phyloP scores from a whole-genome alignment of 2,888 invertebrate genomes.

The Allacma fusca region DNA sequence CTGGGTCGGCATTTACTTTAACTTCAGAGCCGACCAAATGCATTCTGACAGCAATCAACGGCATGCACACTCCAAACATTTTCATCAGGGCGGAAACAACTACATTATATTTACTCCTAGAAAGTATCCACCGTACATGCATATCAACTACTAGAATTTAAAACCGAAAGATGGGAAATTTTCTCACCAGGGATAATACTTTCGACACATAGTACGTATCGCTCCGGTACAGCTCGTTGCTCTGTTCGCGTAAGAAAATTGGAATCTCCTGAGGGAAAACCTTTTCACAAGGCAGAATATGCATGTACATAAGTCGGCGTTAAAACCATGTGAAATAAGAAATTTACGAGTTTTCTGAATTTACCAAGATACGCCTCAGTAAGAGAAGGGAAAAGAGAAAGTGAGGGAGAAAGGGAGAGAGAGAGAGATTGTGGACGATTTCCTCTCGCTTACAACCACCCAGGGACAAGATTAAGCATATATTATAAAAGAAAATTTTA shows the following conservation, averaged over 20 bases:
- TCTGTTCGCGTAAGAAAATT: slow-evolving; percentile 85
- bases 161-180: not conserved
- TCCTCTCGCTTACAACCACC: slow-evolving; percentile 16
- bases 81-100: not conserved
- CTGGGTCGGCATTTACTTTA: not conserved
- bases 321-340: not conserved
- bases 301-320: not conserved
- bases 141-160: not conserved
- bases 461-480: slow-evolving; percentile 26
- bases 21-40: not conserved
- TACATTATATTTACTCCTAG: not conserved
- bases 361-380: slow-evolving; percentile 16
- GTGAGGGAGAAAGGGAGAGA: slow-evolving; percentile 20
- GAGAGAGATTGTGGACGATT: slow-evolving; percentile 17
- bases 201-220: slow-evolving; percentile 91
- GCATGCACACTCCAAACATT: not conserved
- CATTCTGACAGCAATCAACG: slow-evolving; percentile 8
- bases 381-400: not conserved
- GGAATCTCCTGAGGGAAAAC: slow-evolving; percentile 90
- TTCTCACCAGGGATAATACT: slow-evolving; percentile 72
- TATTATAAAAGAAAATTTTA: slow-evolving; percentile 32
- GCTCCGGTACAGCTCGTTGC: slow-evolving; percentile 87
- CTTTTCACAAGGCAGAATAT: slow-evolving; percentile 66
- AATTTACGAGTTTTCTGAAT: slow-evolving; percentile 23
- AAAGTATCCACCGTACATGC: not conserved